Evolutionary conservation across 2,113 vertebrate species (phyloP).

Genomic region (Platanista minor): DNA sequence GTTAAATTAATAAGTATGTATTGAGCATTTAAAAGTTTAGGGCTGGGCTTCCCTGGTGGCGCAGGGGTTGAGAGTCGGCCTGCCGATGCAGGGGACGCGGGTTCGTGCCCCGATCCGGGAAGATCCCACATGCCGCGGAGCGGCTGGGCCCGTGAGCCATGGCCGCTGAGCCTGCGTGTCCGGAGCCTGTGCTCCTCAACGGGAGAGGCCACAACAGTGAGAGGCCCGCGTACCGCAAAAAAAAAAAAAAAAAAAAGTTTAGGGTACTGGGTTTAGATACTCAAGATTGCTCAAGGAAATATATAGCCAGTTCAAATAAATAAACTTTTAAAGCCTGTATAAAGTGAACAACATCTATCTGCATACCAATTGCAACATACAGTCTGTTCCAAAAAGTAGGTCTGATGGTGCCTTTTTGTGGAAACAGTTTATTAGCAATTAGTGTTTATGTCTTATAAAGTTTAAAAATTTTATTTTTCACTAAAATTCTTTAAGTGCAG

Average conservation of each 20-base stretch:
- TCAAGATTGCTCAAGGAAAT: neutral
- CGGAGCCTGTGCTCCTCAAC: too few relatives aligned
- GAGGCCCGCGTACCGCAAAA: too few relatives aligned
- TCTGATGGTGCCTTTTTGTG: neutral
- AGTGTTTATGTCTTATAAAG: neutral
- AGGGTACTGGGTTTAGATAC: neutral
- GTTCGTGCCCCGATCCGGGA: too few relatives aligned
- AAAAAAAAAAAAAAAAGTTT: too few relatives aligned
- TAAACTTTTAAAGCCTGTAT: neutral
- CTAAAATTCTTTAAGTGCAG: neutral
- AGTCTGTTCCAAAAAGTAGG: neutral
- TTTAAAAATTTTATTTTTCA: conserved; percentile 10
- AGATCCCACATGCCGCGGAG: too few relatives aligned
- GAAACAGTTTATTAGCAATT: neutral
- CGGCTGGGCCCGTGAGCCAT: too few relatives aligned
- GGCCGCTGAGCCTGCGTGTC: too few relatives aligned
- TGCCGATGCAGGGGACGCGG: too few relatives aligned
- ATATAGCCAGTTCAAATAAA: neutral
- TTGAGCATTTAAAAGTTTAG: neutral
- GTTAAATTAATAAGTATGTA: neutral
- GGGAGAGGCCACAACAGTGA: too few relatives aligned
- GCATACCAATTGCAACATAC: neutral
- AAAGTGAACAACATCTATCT: neutral
- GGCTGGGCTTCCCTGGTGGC: too few relatives aligned
- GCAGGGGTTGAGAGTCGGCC: too few relatives aligned